A percentile compares a stretch with the other conserved stretches of the same genome.
phyloP scores from a whole-genome alignment of 2,797 vertebrate genomes.

The Merluccius polli region DNA sequence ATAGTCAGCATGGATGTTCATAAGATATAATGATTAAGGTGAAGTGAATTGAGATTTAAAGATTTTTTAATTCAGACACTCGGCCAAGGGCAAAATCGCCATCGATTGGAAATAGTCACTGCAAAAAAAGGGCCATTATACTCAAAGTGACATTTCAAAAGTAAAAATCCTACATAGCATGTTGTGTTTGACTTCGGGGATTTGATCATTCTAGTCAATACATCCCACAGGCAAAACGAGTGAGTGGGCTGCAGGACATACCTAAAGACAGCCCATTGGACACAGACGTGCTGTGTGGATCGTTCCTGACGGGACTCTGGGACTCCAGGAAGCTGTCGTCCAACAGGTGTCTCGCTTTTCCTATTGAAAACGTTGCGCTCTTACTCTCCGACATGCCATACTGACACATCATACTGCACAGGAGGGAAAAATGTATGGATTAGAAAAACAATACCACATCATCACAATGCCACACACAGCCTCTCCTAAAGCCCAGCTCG shows the following conservation, averaged over 20 bases:
- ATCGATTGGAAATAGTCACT: not conserved
- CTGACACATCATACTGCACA: conserved; percentile 90
- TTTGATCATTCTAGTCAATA: not conserved
- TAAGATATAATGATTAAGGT: not conserved
- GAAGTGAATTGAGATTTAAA: not conserved
- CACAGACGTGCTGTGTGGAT: conserved; percentile 63
- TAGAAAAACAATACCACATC: not conserved
- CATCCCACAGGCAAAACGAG: not conserved
- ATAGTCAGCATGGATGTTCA: not conserved
- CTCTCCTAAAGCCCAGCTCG: not conserved
- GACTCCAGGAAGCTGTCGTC: conserved; percentile 95
- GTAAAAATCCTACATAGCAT: not conserved
- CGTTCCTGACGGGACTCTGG: conserved; percentile 81
- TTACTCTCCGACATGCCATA: conserved; percentile 88
- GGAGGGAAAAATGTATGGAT: not conserved
- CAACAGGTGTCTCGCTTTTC: conserved; percentile 89
- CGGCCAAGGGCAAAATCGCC: too few relatives aligned
- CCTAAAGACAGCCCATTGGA: conserved; percentile 86
- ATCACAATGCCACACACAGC: not conserved
- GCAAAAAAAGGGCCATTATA: not conserved
- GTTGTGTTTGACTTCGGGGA: not conserved
- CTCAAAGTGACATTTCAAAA: not conserved
- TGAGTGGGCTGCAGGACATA: conserved; percentile 36
- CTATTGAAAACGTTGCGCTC: conserved; percentile 88
- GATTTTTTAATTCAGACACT: not conserved